These are phyloP conservation scores for Stylophora pistillata DNA, from an alignment of 64 coral and sea anemone species.

Conservation along the genomic window DNA sequence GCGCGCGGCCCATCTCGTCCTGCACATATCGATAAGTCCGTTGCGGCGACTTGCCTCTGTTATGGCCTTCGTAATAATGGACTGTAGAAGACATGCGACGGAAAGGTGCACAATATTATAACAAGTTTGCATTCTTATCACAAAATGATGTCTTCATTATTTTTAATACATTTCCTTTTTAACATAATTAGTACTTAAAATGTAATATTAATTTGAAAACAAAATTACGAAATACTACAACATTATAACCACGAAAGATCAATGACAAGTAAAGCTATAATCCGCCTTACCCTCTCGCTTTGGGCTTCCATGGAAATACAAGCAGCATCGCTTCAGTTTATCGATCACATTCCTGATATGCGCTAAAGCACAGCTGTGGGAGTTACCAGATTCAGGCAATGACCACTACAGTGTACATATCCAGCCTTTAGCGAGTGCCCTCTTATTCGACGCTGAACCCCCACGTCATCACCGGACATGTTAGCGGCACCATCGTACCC, in stretches of 20 bases:
- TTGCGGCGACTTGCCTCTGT: slow-evolving; percentile 35
- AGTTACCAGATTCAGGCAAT: slow-evolving; percentile 53
- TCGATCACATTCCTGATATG: slow-evolving; percentile 59
- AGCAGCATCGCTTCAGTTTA: slow-evolving; percentile 39
- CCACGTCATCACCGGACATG: slow-evolving; percentile 36
- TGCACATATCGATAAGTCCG: slow-evolving; percentile 48
- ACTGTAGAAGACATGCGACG: slow-evolving; percentile 11
- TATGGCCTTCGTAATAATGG: slow-evolving; percentile 9
- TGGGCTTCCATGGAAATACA: slow-evolving; percentile 45
- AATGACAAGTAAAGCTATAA: too few relatives aligned
- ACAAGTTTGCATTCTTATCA: too few relatives aligned
- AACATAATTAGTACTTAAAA: too few relatives aligned
- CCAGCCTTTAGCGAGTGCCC: slow-evolving; percentile 34
- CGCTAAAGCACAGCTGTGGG: slow-evolving; percentile 48
- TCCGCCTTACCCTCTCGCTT: too few relatives aligned
- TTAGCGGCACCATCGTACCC: slow-evolving; percentile 50
- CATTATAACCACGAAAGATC: too few relatives aligned
- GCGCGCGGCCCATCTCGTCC: slow-evolving; percentile 45
- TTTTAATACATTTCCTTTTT: too few relatives aligned
- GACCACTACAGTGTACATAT: slow-evolving; percentile 58
- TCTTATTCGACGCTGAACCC: slow-evolving; percentile 1
- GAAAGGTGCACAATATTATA: too few relatives aligned
- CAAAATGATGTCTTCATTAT: too few relatives aligned
- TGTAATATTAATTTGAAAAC: too few relatives aligned
- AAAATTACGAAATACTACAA: too few relatives aligned